Evolutionary conservation across 2,797 vertebrate species (phyloP).

Genomic region (Hapalemur alaotrensis): DNA sequence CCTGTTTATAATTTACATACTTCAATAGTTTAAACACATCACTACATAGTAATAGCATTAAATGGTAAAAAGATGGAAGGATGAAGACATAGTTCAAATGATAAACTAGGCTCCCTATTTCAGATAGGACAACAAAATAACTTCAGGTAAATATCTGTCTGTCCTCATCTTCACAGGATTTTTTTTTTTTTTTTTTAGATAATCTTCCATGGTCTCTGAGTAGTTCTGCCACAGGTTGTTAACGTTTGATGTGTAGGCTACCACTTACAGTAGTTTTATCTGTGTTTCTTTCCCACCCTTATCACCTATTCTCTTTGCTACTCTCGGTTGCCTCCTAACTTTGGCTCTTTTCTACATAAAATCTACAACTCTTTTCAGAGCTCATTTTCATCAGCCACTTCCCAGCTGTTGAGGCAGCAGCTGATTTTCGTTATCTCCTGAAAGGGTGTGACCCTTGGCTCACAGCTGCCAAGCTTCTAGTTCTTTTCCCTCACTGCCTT

Average conservation of each 20-base stretch:
- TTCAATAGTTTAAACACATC: constrained; percentile 40
- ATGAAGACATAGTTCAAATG: neutral
- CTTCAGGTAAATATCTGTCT: neutral
- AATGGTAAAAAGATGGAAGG: neutral
- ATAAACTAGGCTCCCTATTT: neutral
- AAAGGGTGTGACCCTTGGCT: neutral
- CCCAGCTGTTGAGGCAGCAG: constrained; percentile 62
- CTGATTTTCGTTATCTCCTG: constrained; percentile 34
- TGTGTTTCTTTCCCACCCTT: neutral
- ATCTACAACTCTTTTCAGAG: neutral
- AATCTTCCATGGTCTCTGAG: neutral
- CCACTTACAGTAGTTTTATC: neutral
- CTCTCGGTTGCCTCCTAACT: neutral
- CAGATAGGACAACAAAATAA: neutral
- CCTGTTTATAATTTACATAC: neutral
- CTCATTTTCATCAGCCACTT: constrained; percentile 29
- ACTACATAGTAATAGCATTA: neutral
- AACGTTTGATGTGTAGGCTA: too few relatives aligned
- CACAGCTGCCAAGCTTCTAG: constrained; percentile 49
- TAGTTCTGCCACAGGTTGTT: neutral
- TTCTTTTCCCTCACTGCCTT: constrained; percentile 22
- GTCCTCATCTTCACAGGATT: neutral
- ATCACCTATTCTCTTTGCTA: neutral
- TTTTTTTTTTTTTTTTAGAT: neutral
- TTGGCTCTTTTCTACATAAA: neutral